A percentile compares a stretch with the other conserved stretches of the same genome.
These are phyloP conservation scores for Delphinus delphis DNA, from an alignment of 2,113 vertebrate species.

Conservation along the genomic window DNA sequence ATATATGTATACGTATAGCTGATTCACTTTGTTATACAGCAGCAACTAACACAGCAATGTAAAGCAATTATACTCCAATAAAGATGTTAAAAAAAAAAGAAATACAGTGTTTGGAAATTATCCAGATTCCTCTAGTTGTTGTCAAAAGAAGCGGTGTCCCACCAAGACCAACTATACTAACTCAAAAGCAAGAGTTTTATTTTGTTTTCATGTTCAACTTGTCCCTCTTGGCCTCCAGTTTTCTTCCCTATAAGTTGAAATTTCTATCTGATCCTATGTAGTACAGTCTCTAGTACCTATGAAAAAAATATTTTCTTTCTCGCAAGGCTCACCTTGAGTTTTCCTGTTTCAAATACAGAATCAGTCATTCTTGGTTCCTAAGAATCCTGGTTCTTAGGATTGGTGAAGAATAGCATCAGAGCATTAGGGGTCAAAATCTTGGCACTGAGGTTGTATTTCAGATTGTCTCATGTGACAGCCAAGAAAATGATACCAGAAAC, in stretches of 20 bases:
- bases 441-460: neutral
- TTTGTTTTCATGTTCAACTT: conserved; percentile 28
- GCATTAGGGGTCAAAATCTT: neutral
- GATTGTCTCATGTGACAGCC: neutral
- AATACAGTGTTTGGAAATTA: neutral
- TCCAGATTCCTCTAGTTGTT: neutral
- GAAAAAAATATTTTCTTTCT: neutral
- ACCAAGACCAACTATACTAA: neutral
- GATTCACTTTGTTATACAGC: too few species aligned
- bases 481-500: neutral
- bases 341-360: neutral
- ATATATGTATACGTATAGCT: too few species aligned
- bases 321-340: neutral
- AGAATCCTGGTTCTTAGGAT: neutral
- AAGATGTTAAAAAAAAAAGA: neutral
- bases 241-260: neutral
- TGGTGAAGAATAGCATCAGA: neutral
- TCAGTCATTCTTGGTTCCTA: neutral
- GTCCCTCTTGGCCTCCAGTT: neutral
- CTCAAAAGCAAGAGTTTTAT: neutral
- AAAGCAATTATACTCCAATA: too few species aligned
- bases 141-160: neutral
- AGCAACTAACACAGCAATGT: too few species aligned
- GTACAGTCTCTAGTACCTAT: neutral
- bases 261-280: neutral